These are phyloP conservation scores for Pocillopora verrucosa DNA, from an alignment of 64 coral and sea anemone species.

Conservation along the genomic window DNA sequence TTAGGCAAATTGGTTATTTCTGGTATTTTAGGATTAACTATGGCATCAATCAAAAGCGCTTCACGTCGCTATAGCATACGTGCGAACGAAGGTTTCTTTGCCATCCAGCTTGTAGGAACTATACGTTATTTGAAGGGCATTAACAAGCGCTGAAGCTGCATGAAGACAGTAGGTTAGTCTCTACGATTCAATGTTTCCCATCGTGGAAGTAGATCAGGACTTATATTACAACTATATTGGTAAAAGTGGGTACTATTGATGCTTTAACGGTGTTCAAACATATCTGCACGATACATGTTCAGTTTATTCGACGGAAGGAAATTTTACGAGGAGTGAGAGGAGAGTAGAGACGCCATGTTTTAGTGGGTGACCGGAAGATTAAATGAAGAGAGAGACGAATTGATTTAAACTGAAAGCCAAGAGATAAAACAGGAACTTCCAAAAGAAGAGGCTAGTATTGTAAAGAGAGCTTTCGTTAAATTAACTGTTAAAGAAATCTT, in stretches of 20 bases:
- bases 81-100: not conserved
- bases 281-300: conserved; percentile 3
- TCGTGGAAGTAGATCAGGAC: not conserved
- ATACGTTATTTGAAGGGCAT: not conserved
- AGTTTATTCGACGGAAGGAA: too few species aligned
- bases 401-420: not conserved
- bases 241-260: not conserved
- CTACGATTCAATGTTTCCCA: not conserved
- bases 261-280: not conserved
- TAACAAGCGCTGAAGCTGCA: not conserved
- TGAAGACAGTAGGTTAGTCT: conserved; percentile 2
- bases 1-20: not conserved
- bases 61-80: not conserved
- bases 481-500: not conserved
- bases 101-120: not conserved
- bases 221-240: not conserved
- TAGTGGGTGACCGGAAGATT: not conserved
- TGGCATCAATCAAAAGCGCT: conserved; percentile 26
- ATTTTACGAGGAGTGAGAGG: too few species aligned
- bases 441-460: not conserved
- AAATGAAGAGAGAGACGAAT: not conserved
- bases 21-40: conserved; percentile 9
- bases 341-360: too few species aligned
- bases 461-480: not conserved
- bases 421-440: not conserved